Percentiles rank a stretch among this genome's conserved stretches.
Evolutionary conservation across 2,888 invertebrate species (phyloP).

Genomic region (Aphidius colemani): DNA sequence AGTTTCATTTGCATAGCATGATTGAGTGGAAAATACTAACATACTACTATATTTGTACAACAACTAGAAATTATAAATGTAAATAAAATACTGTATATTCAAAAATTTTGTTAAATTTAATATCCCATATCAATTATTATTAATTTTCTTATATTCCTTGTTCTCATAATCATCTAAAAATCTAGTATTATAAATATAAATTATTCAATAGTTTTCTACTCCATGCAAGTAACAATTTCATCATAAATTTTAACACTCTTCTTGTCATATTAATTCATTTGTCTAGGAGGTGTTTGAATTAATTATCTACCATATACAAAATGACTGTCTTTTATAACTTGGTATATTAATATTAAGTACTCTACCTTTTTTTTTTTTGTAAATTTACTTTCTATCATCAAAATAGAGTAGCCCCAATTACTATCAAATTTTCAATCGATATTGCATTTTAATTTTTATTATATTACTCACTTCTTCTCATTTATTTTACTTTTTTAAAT

Average conservation of each 20-base stretch:
- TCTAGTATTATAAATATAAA: slow-evolving; percentile 17
- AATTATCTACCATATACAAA: slow-evolving; percentile 31
- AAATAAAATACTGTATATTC: slow-evolving; percentile 42
- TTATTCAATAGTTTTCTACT: slow-evolving; percentile 27
- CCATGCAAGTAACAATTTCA: slow-evolving; percentile 34
- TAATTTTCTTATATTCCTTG: neutral
- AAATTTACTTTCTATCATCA: too few relatives aligned
- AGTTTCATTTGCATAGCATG: neutral
- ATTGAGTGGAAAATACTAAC: slow-evolving; percentile 30
- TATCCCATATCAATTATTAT: neutral
- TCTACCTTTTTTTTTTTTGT: too few relatives aligned
- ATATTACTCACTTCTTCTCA: neutral
- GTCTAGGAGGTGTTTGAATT: slow-evolving; percentile 34
- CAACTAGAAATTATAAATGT: slow-evolving; percentile 39
- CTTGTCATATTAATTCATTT: neutral
- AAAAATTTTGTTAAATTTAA: slow-evolving; percentile 21
- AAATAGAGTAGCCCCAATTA: neutral
- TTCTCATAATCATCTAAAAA: neutral
- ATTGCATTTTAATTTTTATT: neutral
- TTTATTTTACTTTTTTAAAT: neutral
- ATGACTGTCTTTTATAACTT: slow-evolving; percentile 3
- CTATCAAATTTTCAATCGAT: neutral
- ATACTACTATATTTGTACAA: slow-evolving; percentile 46
- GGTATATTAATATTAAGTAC: too few relatives aligned
- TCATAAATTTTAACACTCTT: slow-evolving; percentile 30